Evolutionary conservation across 2,888 invertebrate species (phyloP), one percentile per base, ranked within the genome.

Genomic region (Rapana venosa): DNA sequence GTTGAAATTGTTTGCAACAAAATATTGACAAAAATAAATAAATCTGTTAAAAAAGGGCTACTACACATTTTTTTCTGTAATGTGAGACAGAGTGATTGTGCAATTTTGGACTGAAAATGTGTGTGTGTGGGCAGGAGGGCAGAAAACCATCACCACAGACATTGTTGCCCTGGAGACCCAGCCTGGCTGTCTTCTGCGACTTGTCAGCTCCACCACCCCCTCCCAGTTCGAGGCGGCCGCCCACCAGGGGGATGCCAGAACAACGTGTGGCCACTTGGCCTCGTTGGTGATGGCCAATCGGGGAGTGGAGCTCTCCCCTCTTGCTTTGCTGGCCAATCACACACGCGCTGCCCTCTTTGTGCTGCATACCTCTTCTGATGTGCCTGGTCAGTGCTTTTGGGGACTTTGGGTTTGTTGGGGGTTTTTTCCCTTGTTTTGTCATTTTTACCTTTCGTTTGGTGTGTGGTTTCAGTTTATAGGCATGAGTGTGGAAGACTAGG

Each of bases 301-400:
- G 88, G 95, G 96, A 15, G 87, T 95, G 36, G 93, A 93, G 77
- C 94, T 93, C 90, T 93, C 94, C 26, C 95, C 95, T 0, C 88
- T 95, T 66, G 95, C 95, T 13, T 92, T 96, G 85, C 92, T 96
- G 85, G 93, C 94, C 30, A 95, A 95, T 81, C 94, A 95, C 81
- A 91, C 96, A 87, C 94, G 94, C 88, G 93, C 94, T 17, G 94
- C 93, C 0, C 93, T 96, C 47, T 92, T 94, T 86, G 92, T 92
- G 66, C 88, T 94, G 89, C 94, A 94, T 91, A 94, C 94, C 5
- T 90, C 74, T 15, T 32, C 87, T 30, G 87, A 26, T 30, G 81
- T 87, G 26, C 90, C 86, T 6, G 86, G 87, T 90, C 13, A 66
- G 88, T 88, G n/a, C 11, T 30, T 0, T 26, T 74, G 74, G 30